Base-by-base conservation (phyloP, 2,888 invertebrate species). In the Stenodema calcarata region DNA sequence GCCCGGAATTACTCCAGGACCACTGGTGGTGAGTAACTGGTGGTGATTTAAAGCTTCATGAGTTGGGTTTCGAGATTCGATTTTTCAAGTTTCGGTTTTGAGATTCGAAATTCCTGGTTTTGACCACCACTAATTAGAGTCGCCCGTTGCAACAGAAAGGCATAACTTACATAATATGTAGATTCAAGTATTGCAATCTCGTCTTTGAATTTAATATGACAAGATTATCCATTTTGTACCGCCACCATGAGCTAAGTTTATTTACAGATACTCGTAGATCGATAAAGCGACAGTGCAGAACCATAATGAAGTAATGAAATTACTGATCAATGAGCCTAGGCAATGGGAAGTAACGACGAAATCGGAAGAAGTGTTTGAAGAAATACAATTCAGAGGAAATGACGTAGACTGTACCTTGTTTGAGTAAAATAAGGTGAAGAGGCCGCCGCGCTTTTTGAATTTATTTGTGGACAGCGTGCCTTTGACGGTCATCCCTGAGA, bases 351-450 rank as follows among this genome's bases (percentile, higher is more conserved):
- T 62, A 62, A 62, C 12, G 18, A 62, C 11, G 27, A 62, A 47
- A 47, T 14, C 12, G 47, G 16, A 1, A 47, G 47, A 14, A 47
- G 12, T 47, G 16, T 12, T 12, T 12, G 47, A 47, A 47, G 28
- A 69, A 18, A 69, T 7, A 35, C 35, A 4, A 35, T 7, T 69
- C 1, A 16, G 35, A n/a, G 9, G n/a, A 30, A 11, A 75, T 41
- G 16, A 69, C 41, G 79, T n/a, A n/a, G n/a, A n/a, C n/a, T n/a
- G n/a, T 80, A 98, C 98, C 97, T 98, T 98, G 92, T 96, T 96
- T 90, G 96, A 96, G 90, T 96, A 95, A 92, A 98, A 98, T 91
- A 98, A 95, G 90, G 96, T 95, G 90, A 98, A 95, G 87, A 99
- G 92, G 69, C 97, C 97, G 81, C 95, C 95, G 87, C 98, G 93